Conservation (phyloP, 2,113 vertebrate genomes). For the Strigops habroptila region DNA sequence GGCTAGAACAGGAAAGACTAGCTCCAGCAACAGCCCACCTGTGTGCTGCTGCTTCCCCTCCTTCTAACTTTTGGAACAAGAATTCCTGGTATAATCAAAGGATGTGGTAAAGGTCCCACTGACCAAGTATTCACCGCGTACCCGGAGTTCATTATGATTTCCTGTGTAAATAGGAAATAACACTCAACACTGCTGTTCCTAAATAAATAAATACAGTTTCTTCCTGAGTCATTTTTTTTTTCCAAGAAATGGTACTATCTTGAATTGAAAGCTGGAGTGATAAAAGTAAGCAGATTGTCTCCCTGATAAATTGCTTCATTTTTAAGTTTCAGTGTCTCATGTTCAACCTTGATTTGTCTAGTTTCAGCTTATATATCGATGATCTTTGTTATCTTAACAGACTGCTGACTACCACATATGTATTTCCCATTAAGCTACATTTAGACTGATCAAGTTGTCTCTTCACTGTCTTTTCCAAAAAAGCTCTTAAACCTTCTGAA, state of each 20-base stretch:
- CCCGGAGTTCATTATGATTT: background rate
- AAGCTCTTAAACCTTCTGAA: constrained; percentile 5
- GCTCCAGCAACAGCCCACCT: background rate
- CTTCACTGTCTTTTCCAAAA: constrained; percentile 2
- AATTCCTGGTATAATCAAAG: background rate
- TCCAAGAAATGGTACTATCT: background rate
- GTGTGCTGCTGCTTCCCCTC: background rate
- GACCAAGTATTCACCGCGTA: background rate
- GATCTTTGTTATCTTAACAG: background rate
- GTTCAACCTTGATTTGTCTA: background rate
- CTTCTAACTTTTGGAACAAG: background rate
- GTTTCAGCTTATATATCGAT: background rate
- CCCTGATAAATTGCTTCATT: background rate
- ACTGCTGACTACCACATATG: background rate
- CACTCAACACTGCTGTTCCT: background rate
- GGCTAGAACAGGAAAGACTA: background rate
- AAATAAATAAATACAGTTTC: background rate
- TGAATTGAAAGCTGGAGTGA: background rate
- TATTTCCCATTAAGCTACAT: background rate
- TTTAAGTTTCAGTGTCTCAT: background rate
- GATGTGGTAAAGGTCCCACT: background rate
- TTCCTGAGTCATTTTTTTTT: background rate
- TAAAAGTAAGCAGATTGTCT: background rate
- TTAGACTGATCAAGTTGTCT: background rate
- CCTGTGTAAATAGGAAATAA: background rate